Conservation (phyloP, 2,797 vertebrate genomes). For the Mionectes olivaceus region DNA sequence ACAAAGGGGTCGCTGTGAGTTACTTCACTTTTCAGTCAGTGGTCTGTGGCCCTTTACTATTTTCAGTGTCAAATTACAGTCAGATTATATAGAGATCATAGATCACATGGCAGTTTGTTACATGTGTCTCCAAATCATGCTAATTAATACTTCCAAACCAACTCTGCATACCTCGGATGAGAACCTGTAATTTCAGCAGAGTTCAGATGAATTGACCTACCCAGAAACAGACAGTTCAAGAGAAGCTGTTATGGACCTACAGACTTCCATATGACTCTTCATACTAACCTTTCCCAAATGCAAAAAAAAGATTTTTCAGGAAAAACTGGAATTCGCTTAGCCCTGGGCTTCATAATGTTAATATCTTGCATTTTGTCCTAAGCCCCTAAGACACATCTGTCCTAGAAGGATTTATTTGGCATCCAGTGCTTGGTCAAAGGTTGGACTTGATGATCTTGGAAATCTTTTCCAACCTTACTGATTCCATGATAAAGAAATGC, state of each 20-base stretch:
- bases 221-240: neutral
- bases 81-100: fast-evolving
- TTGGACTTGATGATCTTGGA: neutral
- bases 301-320: fast-evolving
- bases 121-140: neutral
- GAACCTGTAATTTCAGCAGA: neutral
- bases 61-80: neutral
- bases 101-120: neutral
- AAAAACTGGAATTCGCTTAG: neutral
- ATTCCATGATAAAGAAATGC: neutral
- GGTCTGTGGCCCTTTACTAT: neutral
- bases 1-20: fast-evolving
- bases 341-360: too few relatives aligned
- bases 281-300: neutral
- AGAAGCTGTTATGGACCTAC: neutral
- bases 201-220: neutral
- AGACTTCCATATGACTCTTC: neutral
- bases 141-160: neutral
- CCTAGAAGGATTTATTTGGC: neutral
- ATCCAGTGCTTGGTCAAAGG: neutral
- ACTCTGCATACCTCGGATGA: neutral
- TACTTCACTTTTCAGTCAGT: too few relatives aligned
- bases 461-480: neutral
- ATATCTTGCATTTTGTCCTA: neutral
- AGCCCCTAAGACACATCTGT: fast-evolving